Base-by-base conservation (phyloP, 1,140 invertebrate genomes). In the Aphidius gifuensis region DNA sequence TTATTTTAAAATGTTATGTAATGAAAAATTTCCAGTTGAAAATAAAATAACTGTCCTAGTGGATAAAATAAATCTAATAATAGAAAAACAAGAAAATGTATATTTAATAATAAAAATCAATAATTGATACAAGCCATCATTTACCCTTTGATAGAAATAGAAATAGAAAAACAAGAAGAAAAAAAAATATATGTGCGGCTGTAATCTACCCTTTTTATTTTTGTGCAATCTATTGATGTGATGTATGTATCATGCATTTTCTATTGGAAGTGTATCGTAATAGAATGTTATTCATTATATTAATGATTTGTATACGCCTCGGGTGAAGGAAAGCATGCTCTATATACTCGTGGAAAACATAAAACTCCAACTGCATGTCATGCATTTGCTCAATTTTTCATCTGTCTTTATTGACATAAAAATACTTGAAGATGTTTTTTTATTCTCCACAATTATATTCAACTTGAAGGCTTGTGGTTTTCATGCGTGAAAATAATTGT, bases 221-320 rank as follows among this genome's bases (percentile, higher is more conserved):
- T 23, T 2, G 23, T 23, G 1, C 23, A 23, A 23, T 23, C 1
- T 23, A 23, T 23, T 23, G 23, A 23, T 23, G 23, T n/a, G n/a
- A n/a, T n/a, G n/a, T n/a, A n/a, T n/a, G n/a, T n/a, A n/a, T 23
- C 23, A 3, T 23, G 3, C 1, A 23, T 23, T 23, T 23, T 23
- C 23, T 23, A 23, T 23, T 23, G 23, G 1, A 23, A 53, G 23
- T 43, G 62, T 57, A 69, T 68, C 65, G 65, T 67, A 70, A 70
- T 69, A 70, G 68, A 71, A 71, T 71, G 61, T 65, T 70, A 65
- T 71, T 60, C 64, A 71, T 71, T n/a, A n/a, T 70, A 70, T 71
- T 70, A 71, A 71, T 71, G 60, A 61, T 42, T 45, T 43, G 60
- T 55, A 60, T 38, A 54, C 51, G 51, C 51, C 38, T 40, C 3